Evolutionary conservation across 2,797 vertebrate genomes (phyloP).

Genomic region (Anguilla pacifica): DNA sequence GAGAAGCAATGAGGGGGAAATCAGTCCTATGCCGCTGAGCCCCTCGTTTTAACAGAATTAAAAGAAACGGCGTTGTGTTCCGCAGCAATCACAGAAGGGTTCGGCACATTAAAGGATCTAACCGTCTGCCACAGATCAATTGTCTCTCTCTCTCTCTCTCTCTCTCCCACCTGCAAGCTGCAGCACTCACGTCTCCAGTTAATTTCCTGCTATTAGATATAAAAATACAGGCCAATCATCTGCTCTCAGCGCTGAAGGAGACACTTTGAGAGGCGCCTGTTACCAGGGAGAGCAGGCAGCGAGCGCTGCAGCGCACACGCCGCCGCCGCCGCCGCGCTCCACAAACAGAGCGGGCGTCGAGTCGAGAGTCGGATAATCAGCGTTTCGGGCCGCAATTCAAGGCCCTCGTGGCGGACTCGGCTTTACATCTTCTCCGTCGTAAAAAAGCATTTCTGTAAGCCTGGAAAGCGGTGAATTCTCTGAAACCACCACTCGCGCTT

Average conservation of each 20-base stretch:
- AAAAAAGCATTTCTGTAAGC: neutral
- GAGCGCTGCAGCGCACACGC: neutral
- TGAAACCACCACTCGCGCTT: neutral
- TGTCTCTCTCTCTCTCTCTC: slow-evolving; percentile 31
- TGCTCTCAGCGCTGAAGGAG: slow-evolving; percentile 56
- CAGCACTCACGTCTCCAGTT: slow-evolving; percentile 58
- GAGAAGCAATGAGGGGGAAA: neutral
- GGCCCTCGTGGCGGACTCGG: neutral
- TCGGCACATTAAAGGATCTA: neutral
- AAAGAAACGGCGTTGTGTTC: neutral
- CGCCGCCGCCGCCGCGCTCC: slow-evolving; percentile 33
- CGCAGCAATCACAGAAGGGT: neutral
- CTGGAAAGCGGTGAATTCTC: neutral
- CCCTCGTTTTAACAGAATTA: neutral
- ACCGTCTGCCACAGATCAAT: slow-evolving; percentile 12
- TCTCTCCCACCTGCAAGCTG: slow-evolving; percentile 58
- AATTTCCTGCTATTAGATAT: slow-evolving; percentile 74
- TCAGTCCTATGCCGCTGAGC: neutral
- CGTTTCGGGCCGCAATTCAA: slow-evolving; percentile 11
- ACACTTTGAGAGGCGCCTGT: slow-evolving; percentile 62
- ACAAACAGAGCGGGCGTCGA: slow-evolving; percentile 53
- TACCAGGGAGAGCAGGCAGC: slow-evolving; percentile 66
- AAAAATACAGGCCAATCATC: slow-evolving; percentile 78
- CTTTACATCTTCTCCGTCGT: neutral
- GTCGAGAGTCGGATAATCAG: slow-evolving; percentile 39